A percentile compares a stretch with the other conserved stretches of the same genome.
Evolutionary conservation across 2,888 invertebrate genomes (phyloP).

Genomic region (Keiferia lycopersicella): DNA sequence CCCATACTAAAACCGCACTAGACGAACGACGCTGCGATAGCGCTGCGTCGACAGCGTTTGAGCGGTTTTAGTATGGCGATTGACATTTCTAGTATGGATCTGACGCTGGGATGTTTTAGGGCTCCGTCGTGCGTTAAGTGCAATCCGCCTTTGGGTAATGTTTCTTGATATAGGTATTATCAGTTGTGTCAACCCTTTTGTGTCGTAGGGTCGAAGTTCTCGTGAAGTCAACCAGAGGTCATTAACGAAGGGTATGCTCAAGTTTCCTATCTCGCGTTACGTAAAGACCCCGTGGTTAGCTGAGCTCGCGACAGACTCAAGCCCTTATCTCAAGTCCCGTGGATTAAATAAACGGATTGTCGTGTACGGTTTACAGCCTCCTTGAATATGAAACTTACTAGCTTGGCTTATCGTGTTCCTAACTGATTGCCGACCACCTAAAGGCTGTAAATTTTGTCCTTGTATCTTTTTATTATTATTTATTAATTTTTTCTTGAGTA

Average conservation of each 20-base stretch:
- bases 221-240: constrained; percentile 5
- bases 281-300: constrained; percentile 15
- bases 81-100: too few species aligned
- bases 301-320: constrained; percentile 4
- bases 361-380: not conserved
- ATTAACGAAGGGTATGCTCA: constrained; percentile 34
- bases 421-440: not conserved
- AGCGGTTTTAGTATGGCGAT: too few species aligned
- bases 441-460: too few species aligned
- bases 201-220: not conserved
- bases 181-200: not conserved
- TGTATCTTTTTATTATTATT: too few species aligned
- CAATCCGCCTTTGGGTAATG: too few species aligned
- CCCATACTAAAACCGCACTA: too few species aligned
- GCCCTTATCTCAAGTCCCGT: not conserved
- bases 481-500: too few species aligned
- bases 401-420: too few species aligned
- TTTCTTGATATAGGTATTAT: not conserved
- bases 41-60: too few species aligned
- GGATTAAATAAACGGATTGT: constrained; percentile 7
- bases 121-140: too few species aligned
- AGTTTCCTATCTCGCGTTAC: constrained; percentile 38
- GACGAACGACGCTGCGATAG: too few species aligned
- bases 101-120: too few species aligned
- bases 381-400: not conserved